A percentile compares a stretch with the other conserved stretches of the same genome.
Evolutionary conservation across 2,888 invertebrate genomes (phyloP).

Genomic region (Philereme vetulata): DNA sequence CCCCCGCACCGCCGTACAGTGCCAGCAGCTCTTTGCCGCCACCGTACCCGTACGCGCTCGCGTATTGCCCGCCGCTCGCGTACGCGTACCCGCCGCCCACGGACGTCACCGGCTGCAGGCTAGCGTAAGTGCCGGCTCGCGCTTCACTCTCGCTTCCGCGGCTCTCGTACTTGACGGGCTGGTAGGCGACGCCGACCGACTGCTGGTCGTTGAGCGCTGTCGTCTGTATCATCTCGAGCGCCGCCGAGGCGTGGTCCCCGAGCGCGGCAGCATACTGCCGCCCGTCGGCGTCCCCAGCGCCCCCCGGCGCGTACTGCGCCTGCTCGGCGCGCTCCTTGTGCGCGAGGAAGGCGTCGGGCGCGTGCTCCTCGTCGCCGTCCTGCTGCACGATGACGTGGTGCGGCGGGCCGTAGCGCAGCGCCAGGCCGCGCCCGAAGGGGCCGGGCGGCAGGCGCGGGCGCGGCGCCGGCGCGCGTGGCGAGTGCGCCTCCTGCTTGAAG

Average conservation of each 20-base stretch:
- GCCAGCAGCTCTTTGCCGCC: slow-evolving; percentile 39
- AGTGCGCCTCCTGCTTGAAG: slow-evolving; percentile 62
- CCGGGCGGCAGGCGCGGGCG: slow-evolving; percentile 38
- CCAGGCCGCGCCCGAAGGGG: slow-evolving; percentile 51
- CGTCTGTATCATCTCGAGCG: slow-evolving; percentile 73
- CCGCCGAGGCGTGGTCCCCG: slow-evolving; percentile 58
- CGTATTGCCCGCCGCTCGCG: slow-evolving; percentile 50
- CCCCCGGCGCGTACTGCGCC: slow-evolving; percentile 51
- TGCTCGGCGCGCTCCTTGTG: slow-evolving; percentile 60
- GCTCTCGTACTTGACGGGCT: slow-evolving; percentile 76
- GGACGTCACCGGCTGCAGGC: slow-evolving; percentile 85
- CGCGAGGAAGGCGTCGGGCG: slow-evolving; percentile 60
- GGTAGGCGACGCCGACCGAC: slow-evolving; percentile 69
- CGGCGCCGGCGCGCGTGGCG: slow-evolving; percentile 58
- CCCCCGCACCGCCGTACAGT: slow-evolving; percentile 46
- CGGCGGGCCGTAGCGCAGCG: slow-evolving; percentile 66
- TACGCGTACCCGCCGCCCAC: slow-evolving; percentile 60
- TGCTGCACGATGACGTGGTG: slow-evolving; percentile 68
- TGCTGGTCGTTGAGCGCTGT: slow-evolving; percentile 71
- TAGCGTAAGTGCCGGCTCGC: slow-evolving; percentile 74
- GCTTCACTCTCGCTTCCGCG: slow-evolving; percentile 62
- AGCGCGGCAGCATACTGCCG: slow-evolving; percentile 63
- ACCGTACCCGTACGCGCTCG: slow-evolving; percentile 58
- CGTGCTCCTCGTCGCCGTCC: slow-evolving; percentile 61
- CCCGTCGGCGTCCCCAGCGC: slow-evolving; percentile 49